Evolutionary conservation across 2,113 vertebrate genomes (phyloP).

Genomic region (Rhinogobius similis): DNA sequence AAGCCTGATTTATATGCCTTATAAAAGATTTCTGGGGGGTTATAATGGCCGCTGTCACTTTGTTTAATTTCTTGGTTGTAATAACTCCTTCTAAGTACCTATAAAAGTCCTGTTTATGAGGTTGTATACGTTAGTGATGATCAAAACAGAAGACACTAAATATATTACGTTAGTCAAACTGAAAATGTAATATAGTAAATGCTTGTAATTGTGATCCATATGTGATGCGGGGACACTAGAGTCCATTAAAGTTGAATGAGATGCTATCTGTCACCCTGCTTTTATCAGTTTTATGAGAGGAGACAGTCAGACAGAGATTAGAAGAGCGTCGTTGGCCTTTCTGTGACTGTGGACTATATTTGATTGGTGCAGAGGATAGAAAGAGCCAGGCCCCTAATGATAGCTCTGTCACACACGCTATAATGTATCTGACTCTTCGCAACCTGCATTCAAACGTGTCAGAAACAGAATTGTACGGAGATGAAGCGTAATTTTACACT

Average conservation of each 20-base stretch:
- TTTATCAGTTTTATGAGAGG: slow-evolving; percentile 49
- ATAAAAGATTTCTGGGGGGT: no score
- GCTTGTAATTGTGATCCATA: slow-evolving; percentile 21
- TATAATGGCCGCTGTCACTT: no score
- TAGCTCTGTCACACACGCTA: slow-evolving; percentile 5
- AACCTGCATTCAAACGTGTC: slow-evolving; percentile 1
- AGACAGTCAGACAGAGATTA: slow-evolving; percentile 44
- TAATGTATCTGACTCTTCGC: background rate
- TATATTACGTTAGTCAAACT: background rate
- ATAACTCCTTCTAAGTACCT: no score
- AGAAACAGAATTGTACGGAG: background rate
- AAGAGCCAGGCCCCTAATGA: background rate
- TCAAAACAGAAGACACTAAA: background rate
- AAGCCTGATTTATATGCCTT: no score
- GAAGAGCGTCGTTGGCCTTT: slow-evolving; percentile 4
- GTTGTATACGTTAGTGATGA: no score
- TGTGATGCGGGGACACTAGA: slow-evolving; percentile 14
- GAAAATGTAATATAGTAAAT: background rate
- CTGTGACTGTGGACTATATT: slow-evolving; percentile 15
- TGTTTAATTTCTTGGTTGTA: no score
- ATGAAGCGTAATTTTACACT: background rate
- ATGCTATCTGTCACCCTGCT: slow-evolving; percentile 44
- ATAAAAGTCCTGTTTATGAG: no score
- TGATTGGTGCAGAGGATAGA: slow-evolving; percentile 2
- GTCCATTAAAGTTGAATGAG: slow-evolving; percentile 47